Evolutionary conservation across 1,140 invertebrate species (phyloP), one percentile per base, ranked within the genome.

Genomic region (Trachelipus rathkii): DNA sequence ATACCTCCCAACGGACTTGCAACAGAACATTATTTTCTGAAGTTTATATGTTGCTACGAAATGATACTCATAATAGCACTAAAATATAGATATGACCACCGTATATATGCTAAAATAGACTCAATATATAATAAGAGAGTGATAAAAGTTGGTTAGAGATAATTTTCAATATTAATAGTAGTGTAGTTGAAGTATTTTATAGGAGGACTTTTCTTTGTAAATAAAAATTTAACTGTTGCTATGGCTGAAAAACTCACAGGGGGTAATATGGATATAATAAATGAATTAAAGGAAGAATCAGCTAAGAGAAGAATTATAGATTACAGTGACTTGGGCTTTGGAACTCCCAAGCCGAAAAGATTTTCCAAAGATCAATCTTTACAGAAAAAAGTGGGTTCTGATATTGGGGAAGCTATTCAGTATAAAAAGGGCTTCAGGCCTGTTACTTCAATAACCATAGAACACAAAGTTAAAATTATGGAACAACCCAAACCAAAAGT

Each of bases 311-410:
- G 80, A 72, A 79, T 81, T 73, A 33, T 33, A 33, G 80, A 81
- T 73, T 81, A 81, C 78, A 81, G 80, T 70, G 76, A 81, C 74
- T 71, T 81, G 21, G 80, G 80, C 21, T 81, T 81, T 79, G 80
- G 80, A 15, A 46, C 73, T n/a, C 71, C 77, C 3, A 81, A 81
- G 67, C 69, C 76, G 24, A 81, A 81, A 77, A 81, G 77, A 46
- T 74, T 77, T 50, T 73, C 73, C 19, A 76, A 77, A 67, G 79
- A 81, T n/a, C 71, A 45, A 23, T 44, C 44, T 24, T 60, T 60
- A 19, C 50, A 60, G 50, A 60, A 73, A 60, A 71, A 21, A n/a
- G 60, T 24, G 66, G 75, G 69, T 43, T 72, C 77, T 9, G 80
- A 81, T 73, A 81, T 81, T 46, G 78, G 77, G 21, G 77, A 81